These are phyloP conservation scores for Sinocyclocheilus anophthalmus DNA, from an alignment of 2,113 vertebrate genomes.

Conservation along the genomic window DNA sequence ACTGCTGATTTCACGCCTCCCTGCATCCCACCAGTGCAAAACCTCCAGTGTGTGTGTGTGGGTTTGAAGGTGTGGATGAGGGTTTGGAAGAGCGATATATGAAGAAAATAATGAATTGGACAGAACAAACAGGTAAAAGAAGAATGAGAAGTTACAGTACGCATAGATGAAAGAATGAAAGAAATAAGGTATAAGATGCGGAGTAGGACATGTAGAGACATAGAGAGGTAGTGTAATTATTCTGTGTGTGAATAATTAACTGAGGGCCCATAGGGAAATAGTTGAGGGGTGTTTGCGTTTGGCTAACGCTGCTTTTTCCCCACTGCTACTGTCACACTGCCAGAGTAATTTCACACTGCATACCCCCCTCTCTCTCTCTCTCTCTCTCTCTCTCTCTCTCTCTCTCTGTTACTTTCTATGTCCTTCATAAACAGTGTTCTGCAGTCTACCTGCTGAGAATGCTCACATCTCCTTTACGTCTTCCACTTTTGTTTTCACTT, in stretches of 20 bases:
- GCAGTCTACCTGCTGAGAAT: conserved; percentile 36
- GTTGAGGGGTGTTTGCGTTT: conserved; percentile 39
- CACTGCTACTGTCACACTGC: conserved; percentile 38
- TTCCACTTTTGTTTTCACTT: conserved; percentile 7
- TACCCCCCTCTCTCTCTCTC: conserved; percentile 38
- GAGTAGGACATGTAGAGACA: neutral
- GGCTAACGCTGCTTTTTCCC: conserved; percentile 28
- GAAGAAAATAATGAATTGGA: neutral
- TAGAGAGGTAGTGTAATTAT: neutral
- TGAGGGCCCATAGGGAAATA: conserved; percentile 13
- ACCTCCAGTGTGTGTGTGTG: neutral
- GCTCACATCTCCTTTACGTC: conserved; percentile 11
- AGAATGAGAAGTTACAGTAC: neutral
- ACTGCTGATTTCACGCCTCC: conserved; percentile 37
- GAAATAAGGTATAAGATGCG: neutral
- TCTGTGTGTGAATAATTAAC: conserved; percentile 4
- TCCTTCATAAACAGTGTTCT: conserved; percentile 11
- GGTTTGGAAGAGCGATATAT: neutral
- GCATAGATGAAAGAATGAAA: neutral
- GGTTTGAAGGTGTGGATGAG: conserved; percentile 14
- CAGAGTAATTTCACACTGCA: conserved; percentile 47
- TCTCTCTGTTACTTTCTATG: conserved; percentile 57
- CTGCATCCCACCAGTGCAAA: conserved; percentile 22
- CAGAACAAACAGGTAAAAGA: neutral
- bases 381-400: conserved; percentile 55